These are phyloP conservation scores for Xerus inauris DNA, from an alignment of 2,113 vertebrate species.

Conservation along the genomic window DNA sequence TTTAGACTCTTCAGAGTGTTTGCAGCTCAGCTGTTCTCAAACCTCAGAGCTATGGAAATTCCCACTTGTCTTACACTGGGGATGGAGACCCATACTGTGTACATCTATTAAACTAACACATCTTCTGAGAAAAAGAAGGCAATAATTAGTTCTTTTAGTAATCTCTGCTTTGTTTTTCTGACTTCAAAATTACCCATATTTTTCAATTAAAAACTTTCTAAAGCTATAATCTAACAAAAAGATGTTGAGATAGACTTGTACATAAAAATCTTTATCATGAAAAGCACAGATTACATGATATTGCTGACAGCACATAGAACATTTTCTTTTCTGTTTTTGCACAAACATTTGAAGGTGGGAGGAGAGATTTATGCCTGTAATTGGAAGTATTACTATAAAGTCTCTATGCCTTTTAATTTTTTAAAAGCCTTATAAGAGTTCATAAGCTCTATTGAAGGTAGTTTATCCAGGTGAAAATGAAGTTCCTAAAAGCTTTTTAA, in stretches of 20 bases:
- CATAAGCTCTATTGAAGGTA: constrained; percentile 9
- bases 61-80: constrained; percentile 61
- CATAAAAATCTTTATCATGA: constrained; percentile 54
- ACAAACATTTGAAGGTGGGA: constrained; percentile 1
- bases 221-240: constrained; percentile 63
- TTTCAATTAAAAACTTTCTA: constrained; percentile 70
- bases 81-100: constrained; percentile 67
- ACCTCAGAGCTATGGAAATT: constrained; percentile 71
- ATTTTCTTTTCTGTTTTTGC: constrained; percentile 7
- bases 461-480: constrained; percentile 48
- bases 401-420: constrained; percentile 35
- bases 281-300: constrained; percentile 52
- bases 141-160: constrained; percentile 76
- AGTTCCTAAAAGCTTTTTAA: constrained; percentile 15
- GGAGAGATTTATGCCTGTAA: constrained; percentile 13
- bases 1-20: constrained; percentile 66
- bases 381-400: constrained; percentile 14
- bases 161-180: constrained; percentile 66
- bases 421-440: constrained; percentile 54
- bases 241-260: constrained; percentile 35
- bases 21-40: constrained; percentile 73
- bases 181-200: constrained; percentile 73
- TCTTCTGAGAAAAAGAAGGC: constrained; percentile 67
- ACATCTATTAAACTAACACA: constrained; percentile 73
- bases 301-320: constrained; percentile 43